Conservation (phyloP, 2,113 vertebrate genomes). For the Cinclus mexicanus region DNA sequence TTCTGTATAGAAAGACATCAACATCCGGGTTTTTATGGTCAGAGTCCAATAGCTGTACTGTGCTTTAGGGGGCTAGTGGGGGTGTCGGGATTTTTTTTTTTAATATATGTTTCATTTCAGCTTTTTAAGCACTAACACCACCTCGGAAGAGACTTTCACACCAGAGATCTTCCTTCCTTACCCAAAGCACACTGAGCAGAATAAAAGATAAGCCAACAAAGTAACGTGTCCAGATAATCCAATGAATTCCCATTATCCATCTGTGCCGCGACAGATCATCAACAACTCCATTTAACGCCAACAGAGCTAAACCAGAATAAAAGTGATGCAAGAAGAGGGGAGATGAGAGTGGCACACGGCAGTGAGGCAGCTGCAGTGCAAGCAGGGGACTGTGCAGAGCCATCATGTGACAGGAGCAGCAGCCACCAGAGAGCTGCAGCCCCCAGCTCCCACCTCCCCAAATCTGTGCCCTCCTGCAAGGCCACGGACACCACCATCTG, state of each 20-base stretch:
- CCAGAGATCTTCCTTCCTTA: not conserved
- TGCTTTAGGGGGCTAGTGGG: not conserved
- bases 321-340: not conserved
- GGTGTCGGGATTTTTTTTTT: accelerated
- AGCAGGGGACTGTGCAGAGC: not conserved
- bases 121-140: not conserved
- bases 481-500: accelerated
- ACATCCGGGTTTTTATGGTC: not conserved
- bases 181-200: not conserved
- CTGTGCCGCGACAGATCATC: not conserved
- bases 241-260: not conserved
- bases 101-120: not conserved
- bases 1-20: not conserved
- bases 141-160: not conserved
- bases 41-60: not conserved
- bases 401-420: conserved; percentile 29
- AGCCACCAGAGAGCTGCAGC: not conserved
- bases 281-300: not conserved
- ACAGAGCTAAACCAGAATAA: not conserved
- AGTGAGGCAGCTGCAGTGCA: not conserved
- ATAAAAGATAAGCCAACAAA: not conserved
- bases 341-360: not conserved
- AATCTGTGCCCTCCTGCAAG: not conserved
- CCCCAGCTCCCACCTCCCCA: not conserved
- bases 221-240: not conserved